Base-by-base conservation (phyloP, 2,797 vertebrate genomes). In the Onychomys leucogaster region DNA sequence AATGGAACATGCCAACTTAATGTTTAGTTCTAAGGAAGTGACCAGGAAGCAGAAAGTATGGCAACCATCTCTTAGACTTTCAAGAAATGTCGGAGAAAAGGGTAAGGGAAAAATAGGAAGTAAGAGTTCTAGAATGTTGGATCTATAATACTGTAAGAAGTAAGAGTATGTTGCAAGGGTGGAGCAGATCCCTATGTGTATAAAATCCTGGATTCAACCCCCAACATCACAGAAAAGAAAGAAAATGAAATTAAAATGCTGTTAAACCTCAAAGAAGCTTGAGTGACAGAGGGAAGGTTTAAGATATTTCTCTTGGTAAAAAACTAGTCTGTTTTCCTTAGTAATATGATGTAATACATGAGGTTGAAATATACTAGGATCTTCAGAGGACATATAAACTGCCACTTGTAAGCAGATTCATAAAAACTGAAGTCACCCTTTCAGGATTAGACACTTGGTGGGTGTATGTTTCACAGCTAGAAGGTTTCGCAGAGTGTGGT, bases 241-340 rank as follows among this genome's bases (percentile, higher is more conserved):
- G 25, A 55, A 61, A 67, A 78, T 21, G 23, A 49, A 77, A 78
- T 37, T 37, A 89, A 96, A 89, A 85, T 61, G 7, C 46, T 83
- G 0, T 88, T 75, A 88, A 86, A 43, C 37, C 32, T 78, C 78
- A 57, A 92, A 91, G 34, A 91, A 87, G 73, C 73, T 11, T 75
- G 46, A 37, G 55, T 41, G 6, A 69, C 32, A n/a, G 61, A 29
- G 75, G 43, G 14, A 4, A 65, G 2, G 10, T 37, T 63, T 46
- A 90, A 94, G 8, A 29, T 88, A 95, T 25, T 82, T 89, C 27
- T 92, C 63, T 65, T 82, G 34, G 5, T 93, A 80, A 89, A 96
- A 96, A 61, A 9, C 34, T 76, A 23, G 29, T 57, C 32, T 37
- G 0, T 59, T 83, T 78, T 91, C 49, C 55, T 41, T 46, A 82